Evolutionary conservation across 2,888 invertebrate genomes (phyloP), one percentile per base, ranked within the genome.

Genomic region (Tiliacea aurago): DNA sequence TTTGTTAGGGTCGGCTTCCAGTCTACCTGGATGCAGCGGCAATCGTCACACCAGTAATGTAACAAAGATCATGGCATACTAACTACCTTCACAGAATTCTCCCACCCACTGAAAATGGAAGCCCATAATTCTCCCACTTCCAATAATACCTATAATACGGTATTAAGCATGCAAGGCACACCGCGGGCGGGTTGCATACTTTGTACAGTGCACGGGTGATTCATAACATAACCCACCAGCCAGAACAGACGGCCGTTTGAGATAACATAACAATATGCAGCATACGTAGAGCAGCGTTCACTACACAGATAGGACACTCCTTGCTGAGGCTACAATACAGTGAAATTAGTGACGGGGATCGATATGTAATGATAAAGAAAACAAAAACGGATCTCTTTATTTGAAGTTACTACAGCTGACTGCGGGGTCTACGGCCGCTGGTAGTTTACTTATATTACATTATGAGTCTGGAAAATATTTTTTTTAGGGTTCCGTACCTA

Each of bases 181-280:
- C 23, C 11, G 47, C 53, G 4, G 41, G 51, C 41, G 15, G 56
- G 33, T 45, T 45, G 43, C 43, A 41, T 15, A 71, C n/a, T 33
- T 18, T 28, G 47, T 45, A 41, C 45, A 43, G 53, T 45, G 49
- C 56, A 56, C 70, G 67, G 51, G 72, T 64, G 83, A 81, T 81
- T 80, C 67, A 81, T 70, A 72, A 74, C 67, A 66, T 74, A 69
- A 72, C 67, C 67, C 28, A 55, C 58, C 28, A 55, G 43, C 66
- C 64, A 76, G 49, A 76, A 72, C 70, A 64, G 23, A 18, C 51
- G 33, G 58, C 23, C 13, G n/a, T 41, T 65, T 51, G 53, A 70
- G 76, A 81, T 58, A 69, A 53, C 68, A 51, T 10, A 66, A 62
- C 41, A 63, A 55, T 78, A 80, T 80, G 64, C 59, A 66, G 10